Evolutionary conservation across 2,888 invertebrate species (phyloP), one percentile per base, ranked within the genome.

Genomic region (Enoplolaimus lenunculus): DNA sequence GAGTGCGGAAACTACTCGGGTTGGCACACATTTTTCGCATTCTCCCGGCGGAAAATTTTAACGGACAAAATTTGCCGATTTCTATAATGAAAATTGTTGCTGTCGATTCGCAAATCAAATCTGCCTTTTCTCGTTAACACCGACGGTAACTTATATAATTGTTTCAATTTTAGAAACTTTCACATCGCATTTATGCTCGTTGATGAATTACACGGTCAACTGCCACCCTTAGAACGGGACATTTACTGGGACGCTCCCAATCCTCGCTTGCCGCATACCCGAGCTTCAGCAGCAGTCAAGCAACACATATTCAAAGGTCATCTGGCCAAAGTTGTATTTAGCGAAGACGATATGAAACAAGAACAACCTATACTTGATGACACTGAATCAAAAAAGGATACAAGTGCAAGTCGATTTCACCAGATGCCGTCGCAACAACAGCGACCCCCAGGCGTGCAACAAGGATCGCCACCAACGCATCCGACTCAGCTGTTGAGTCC

Each of bases 121-220:
- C n/a, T n/a, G n/a, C n/a, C n/a, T n/a, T n/a, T n/a, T n/a, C n/a
- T n/a, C n/a, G n/a, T n/a, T n/a, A n/a, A n/a, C n/a, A n/a, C n/a
- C n/a, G n/a, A n/a, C n/a, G n/a, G n/a, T n/a, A n/a, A n/a, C n/a
- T n/a, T n/a, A n/a, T n/a, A n/a, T n/a, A n/a, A n/a, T n/a, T n/a
- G n/a, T n/a, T n/a, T n/a, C n/a, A n/a, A n/a, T 45, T 45, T 45
- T 21, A 45, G 79, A 33, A 79, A 79, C 74, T 76, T 77, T 0
- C 73, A 74, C n/a, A 75, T 79, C 68, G 79, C 78, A 3, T 75
- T 78, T 69, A 75, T 78, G 77, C 77, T 79, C 77, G 79, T 79
- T 2, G 75, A 76, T 13, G 79, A 80, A 33, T 62, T 79, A 57
- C 77, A 80, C 34, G 79, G 79, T 72, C 78, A 76, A 59, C 45